Conservation (phyloP, 1,140 invertebrate species). For the Hetaerina americana region DNA sequence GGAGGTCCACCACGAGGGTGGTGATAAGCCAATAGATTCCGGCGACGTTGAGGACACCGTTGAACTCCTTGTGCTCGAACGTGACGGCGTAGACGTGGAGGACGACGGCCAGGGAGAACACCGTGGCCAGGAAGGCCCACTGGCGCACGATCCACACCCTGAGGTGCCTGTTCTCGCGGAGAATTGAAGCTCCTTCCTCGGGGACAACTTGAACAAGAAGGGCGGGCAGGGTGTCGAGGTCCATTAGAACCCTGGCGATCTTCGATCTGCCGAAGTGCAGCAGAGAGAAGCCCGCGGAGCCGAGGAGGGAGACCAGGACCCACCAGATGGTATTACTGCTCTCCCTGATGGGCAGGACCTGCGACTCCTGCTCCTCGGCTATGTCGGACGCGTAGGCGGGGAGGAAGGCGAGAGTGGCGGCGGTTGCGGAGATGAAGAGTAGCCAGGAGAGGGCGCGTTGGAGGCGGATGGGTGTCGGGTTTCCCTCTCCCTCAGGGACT, state of each 20-base stretch:
- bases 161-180: background rate
- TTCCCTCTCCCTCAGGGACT: no score
- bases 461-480: background rate
- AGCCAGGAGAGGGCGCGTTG: background rate
- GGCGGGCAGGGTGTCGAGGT: background rate
- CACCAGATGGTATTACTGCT: background rate
- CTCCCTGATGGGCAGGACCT: background rate
- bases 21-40: background rate
- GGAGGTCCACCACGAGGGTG: background rate
- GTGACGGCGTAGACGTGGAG: background rate
- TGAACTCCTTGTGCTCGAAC: background rate
- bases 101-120: background rate
- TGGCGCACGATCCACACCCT: background rate
- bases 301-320: background rate
- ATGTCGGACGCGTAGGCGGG: background rate
- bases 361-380: background rate
- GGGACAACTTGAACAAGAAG: background rate
- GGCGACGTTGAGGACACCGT: background rate
- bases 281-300: background rate
- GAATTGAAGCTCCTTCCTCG: background rate
- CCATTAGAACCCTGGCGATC: background rate
- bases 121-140: background rate
- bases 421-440: background rate
- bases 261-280: background rate
- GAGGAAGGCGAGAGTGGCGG: background rate